Conservation (phyloP, 2,888 invertebrate genomes). For the Platerodrilus igneus region DNA sequence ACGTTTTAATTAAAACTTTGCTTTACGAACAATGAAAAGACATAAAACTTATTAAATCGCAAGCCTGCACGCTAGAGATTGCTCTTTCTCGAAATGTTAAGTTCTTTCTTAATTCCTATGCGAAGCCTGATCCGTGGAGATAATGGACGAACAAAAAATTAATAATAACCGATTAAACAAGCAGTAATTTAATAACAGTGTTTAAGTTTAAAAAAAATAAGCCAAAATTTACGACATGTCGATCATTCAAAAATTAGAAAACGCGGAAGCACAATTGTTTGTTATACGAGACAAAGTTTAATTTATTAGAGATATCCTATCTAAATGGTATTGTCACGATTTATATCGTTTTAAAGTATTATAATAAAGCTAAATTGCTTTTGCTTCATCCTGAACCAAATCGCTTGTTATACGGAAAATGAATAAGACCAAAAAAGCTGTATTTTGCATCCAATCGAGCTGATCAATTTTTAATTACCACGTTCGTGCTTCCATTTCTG, state of each 20-base stretch:
- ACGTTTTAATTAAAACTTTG: constrained; percentile 33
- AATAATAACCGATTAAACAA: no score
- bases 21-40: constrained; percentile 39
- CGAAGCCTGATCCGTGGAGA: no score
- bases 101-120: constrained; percentile 38
- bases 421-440: constrained; percentile 39
- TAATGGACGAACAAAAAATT: no score
- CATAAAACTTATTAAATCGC: constrained; percentile 40
- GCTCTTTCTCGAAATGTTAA: constrained; percentile 41
- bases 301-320: constrained; percentile 33
- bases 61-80: constrained; percentile 41
- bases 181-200: no score
- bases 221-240: constrained; percentile 1
- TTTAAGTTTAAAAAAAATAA: no score
- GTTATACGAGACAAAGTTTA: no score
- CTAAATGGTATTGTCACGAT: constrained; percentile 45
- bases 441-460: constrained; percentile 46
- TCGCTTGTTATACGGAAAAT: constrained; percentile 43
- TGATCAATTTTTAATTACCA: constrained; percentile 44
- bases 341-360: constrained; percentile 41
- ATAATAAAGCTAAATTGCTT: constrained; percentile 43
- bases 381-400: constrained; percentile 39
- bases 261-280: constrained; percentile 35
- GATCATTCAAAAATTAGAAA: constrained; percentile 18
- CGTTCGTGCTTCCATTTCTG: constrained; percentile 26